Percentiles rank a stretch among this genome's conserved stretches.
Evolutionary conservation across 2,797 vertebrate species (phyloP).

Genomic region (Rhyacichthys aspro): DNA sequence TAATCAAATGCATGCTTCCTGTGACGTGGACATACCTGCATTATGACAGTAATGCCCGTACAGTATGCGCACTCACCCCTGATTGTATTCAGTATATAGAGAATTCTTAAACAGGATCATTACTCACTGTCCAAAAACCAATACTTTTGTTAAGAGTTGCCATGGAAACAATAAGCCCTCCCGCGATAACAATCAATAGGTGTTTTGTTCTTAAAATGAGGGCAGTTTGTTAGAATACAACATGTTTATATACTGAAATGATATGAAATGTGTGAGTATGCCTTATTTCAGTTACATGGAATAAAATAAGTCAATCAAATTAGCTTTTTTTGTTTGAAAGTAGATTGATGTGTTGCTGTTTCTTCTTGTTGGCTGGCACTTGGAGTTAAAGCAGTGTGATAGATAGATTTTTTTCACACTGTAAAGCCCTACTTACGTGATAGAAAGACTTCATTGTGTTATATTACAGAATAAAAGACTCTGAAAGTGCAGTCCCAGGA

Average conservation of each 20-base stretch:
- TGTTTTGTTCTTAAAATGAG: neutral
- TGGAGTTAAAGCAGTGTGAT: too few relatives aligned
- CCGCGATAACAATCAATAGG: constrained; percentile 31
- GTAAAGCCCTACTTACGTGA: too few relatives aligned
- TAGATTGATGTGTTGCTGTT: too few relatives aligned
- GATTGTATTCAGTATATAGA: constrained; percentile 10
- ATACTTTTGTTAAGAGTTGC: constrained; percentile 27
- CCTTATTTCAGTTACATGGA: neutral
- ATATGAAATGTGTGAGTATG: constrained; percentile 3
- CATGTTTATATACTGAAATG: constrained; percentile 8
- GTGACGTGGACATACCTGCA: neutral
- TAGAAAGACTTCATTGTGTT: neutral
- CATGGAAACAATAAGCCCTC: constrained; percentile 45
- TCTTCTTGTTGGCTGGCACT: too few relatives aligned
- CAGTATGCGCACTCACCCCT: constrained; percentile 2
- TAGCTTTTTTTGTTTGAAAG: too few relatives aligned
- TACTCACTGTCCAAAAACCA: constrained; percentile 44
- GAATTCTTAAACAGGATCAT: constrained; percentile 34
- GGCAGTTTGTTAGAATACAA: neutral
- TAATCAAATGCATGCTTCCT: constrained; percentile 17
- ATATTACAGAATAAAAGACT: neutral
- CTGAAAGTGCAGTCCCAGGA: neutral
- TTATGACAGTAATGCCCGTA: constrained; percentile 8
- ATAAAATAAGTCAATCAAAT: too few relatives aligned
- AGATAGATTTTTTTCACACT: too few relatives aligned